Conservation (phyloP, 2,113 vertebrate genomes). For the Dunckerocampus dactyliophorus region DNA sequence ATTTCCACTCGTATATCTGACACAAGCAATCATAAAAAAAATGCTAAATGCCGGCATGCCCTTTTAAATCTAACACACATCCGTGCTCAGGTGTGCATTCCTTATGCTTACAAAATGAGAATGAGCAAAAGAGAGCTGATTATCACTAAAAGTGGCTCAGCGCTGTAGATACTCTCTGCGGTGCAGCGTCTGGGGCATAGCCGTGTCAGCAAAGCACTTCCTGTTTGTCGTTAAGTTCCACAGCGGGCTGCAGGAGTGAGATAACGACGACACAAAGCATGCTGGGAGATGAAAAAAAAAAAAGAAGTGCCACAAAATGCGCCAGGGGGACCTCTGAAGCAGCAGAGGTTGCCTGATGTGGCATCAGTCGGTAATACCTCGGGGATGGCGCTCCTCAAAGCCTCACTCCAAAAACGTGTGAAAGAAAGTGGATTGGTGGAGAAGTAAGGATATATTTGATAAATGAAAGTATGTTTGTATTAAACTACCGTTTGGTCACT, state of each 20-base stretch:
- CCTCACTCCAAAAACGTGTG: background rate
- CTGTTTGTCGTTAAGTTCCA: conserved; percentile 2
- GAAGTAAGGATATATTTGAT: background rate
- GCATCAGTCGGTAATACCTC: background rate
- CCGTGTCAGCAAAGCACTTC: conserved; percentile 11
- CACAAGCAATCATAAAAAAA: background rate
- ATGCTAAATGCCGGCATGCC: background rate
- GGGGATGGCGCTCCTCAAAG: background rate
- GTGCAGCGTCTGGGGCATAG: background rate
- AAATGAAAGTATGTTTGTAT: background rate
- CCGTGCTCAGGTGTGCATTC: background rate
- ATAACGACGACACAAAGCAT: conserved; percentile 6
- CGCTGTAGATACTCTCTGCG: too few relatives aligned
- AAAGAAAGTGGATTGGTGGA: background rate
- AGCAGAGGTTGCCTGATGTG: conserved; percentile 2
- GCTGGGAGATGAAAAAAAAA: conserved; percentile 2
- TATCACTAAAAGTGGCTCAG: conserved; percentile 4
- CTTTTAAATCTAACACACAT: background rate
- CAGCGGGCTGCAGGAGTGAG: conserved; percentile 3
- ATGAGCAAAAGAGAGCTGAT: background rate
- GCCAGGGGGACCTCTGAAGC: background rate
- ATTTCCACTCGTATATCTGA: background rate
- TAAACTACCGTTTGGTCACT: background rate
- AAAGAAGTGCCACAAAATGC: background rate
- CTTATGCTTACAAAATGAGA: conserved; percentile 4